Conservation (phyloP, 2,797 vertebrate genomes). For the Sternotherus odoratus region DNA sequence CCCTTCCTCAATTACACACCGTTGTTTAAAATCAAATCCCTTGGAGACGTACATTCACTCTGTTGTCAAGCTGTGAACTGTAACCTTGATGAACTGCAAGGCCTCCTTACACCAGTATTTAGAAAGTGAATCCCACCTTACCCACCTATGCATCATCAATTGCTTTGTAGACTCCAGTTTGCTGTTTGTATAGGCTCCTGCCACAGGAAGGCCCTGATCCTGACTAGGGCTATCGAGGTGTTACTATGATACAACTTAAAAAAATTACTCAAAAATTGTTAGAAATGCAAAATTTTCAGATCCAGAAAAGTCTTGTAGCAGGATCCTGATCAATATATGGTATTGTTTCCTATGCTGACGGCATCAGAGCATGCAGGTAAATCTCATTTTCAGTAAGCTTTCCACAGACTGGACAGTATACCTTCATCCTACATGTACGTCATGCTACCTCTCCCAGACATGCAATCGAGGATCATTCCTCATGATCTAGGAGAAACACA, state of each 20-base stretch:
- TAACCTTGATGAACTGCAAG: accelerated
- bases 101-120: neutral
- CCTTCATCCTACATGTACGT: neutral
- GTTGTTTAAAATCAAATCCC: neutral
- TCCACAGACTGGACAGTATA: neutral
- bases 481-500: neutral
- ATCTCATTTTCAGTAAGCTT: neutral
- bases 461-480: neutral
- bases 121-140: neutral
- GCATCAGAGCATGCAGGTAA: too few species aligned
- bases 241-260: neutral
- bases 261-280: neutral
- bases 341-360: neutral
- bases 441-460: neutral
- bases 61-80: neutral
- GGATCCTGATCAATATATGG: neutral
- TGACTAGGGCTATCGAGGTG: neutral
- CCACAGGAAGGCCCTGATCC: neutral
- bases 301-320: neutral
- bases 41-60: neutral
- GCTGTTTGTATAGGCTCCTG: accelerated
- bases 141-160: neutral
- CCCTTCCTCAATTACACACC: neutral
- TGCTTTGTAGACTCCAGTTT: neutral
- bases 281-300: neutral